phyloP scores from a whole-genome alignment of 2,113 vertebrate genomes.

The Sinocyclocheilus anophthalmus region DNA sequence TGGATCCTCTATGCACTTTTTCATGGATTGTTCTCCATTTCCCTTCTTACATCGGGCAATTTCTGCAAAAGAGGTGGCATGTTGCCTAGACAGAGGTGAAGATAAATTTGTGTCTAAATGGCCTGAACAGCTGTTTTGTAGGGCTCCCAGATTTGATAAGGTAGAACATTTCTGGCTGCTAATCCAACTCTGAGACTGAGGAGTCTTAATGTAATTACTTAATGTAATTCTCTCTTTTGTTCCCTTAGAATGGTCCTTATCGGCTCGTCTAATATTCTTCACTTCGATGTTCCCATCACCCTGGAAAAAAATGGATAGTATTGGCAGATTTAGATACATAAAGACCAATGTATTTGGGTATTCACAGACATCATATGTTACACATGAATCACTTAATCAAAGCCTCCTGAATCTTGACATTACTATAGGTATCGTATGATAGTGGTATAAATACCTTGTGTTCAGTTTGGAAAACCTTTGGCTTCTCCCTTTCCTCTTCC shows the following conservation, averaged over 20 bases:
- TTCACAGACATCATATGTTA: background rate
- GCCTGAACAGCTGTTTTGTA: constrained; percentile 69
- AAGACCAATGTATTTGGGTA: background rate
- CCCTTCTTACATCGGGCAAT: constrained; percentile 77
- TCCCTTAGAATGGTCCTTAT: constrained; percentile 15
- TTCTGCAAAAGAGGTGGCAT: constrained; percentile 83
- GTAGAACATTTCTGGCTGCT: background rate
- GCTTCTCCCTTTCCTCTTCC: constrained; percentile 45
- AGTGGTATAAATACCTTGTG: constrained; percentile 27
- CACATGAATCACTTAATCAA: background rate
- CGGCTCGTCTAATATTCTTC: constrained; percentile 36
- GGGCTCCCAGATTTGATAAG: background rate
- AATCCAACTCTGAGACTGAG: constrained; percentile 51
- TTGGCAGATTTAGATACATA: background rate
- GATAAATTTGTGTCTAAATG: constrained; percentile 75
- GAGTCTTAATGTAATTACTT: background rate
- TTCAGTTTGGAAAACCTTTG: constrained; percentile 22
- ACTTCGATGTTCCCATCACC: constrained; percentile 30
- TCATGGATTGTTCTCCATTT: constrained; percentile 67
- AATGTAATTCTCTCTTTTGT: constrained; percentile 41
- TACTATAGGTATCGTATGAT: background rate
- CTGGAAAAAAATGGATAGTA: constrained; percentile 11
- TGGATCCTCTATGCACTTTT: constrained; percentile 74
- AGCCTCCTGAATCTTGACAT: background rate
- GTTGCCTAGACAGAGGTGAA: constrained; percentile 68